Conservation (phyloP, 2,888 invertebrate genomes). For the Polydesmus complanatus region DNA sequence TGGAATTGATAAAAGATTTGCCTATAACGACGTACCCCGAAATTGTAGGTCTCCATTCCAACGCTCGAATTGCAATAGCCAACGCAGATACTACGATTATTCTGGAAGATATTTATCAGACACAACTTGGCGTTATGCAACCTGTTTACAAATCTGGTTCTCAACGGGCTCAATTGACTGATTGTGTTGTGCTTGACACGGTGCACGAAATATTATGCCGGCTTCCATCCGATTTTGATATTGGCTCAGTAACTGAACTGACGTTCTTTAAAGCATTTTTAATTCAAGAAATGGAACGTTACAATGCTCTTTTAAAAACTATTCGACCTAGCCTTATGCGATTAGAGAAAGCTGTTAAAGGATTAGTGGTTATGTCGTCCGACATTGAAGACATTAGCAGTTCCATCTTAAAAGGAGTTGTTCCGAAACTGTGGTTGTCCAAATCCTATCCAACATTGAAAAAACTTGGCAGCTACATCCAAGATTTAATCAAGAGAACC, state of each 20-base stretch:
- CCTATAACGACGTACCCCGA: constrained; percentile 34
- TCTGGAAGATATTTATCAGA: constrained; percentile 35
- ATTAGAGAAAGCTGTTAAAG: constrained; percentile 34
- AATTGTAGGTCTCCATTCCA: constrained; percentile 36
- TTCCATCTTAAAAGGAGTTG: constrained; percentile 60
- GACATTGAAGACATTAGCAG: constrained; percentile 71
- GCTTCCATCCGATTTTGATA: constrained; percentile 31
- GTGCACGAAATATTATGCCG: constrained; percentile 59
- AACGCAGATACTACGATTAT: constrained; percentile 34
- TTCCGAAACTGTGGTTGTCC: constrained; percentile 39
- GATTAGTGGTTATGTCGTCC: constrained; percentile 70
- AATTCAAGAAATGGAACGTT: constrained; percentile 36
- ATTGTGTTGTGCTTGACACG: constrained; percentile 63
- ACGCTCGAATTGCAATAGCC: constrained; percentile 37
- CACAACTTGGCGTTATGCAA: constrained; percentile 29
- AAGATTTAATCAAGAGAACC: constrained; percentile 33
- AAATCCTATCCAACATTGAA: constrained; percentile 36
- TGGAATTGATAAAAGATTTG: constrained; percentile 32
- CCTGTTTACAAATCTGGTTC: constrained; percentile 43
- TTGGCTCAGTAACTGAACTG: constrained; percentile 23
- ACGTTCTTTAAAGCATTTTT: constrained; percentile 36
- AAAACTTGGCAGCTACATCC: constrained; percentile 34
- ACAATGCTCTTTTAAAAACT: constrained; percentile 30
- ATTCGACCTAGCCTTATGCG: constrained; percentile 26
- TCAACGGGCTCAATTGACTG: constrained; percentile 51